phyloP scores from a whole-genome alignment of 2,888 invertebrate genomes.

The Ennomos quercinarius region DNA sequence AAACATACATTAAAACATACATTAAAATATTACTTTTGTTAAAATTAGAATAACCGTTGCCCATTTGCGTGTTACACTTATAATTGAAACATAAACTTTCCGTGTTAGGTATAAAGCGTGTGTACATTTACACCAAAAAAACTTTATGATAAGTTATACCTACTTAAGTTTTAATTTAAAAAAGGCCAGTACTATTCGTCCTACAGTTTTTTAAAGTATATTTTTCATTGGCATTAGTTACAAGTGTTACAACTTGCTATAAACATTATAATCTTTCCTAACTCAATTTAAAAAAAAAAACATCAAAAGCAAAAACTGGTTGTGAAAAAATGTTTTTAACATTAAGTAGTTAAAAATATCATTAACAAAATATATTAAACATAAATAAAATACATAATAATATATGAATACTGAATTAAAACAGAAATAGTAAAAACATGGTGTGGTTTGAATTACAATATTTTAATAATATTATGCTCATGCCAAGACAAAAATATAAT shows the following conservation, averaged over 20 bases:
- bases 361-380: constrained; percentile 44
- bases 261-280: constrained; percentile 6
- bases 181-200: not conserved
- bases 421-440: constrained; percentile 39
- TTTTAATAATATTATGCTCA: constrained; percentile 58
- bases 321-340: constrained; percentile 35
- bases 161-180: not conserved
- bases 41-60: constrained; percentile 16
- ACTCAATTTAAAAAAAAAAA: constrained; percentile 14
- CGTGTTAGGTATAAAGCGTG: constrained; percentile 7
- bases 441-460: constrained; percentile 51
- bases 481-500: constrained; percentile 69
- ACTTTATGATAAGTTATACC: not conserved
- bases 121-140: constrained; percentile 19
- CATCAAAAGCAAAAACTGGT: constrained; percentile 31
- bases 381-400: constrained; percentile 43
- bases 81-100: constrained; percentile 1
- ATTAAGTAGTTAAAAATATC: too few relatives aligned
- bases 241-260: not conserved
- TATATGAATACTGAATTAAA: constrained; percentile 41
- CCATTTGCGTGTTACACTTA: not conserved
- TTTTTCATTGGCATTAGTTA: constrained; percentile 20
- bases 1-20: too few relatives aligned
- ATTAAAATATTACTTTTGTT: too few relatives aligned
- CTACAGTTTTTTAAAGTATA: not conserved